Evolutionary conservation across 2,797 vertebrate genomes (phyloP).

Genomic region (Anomalospiza imberbis): DNA sequence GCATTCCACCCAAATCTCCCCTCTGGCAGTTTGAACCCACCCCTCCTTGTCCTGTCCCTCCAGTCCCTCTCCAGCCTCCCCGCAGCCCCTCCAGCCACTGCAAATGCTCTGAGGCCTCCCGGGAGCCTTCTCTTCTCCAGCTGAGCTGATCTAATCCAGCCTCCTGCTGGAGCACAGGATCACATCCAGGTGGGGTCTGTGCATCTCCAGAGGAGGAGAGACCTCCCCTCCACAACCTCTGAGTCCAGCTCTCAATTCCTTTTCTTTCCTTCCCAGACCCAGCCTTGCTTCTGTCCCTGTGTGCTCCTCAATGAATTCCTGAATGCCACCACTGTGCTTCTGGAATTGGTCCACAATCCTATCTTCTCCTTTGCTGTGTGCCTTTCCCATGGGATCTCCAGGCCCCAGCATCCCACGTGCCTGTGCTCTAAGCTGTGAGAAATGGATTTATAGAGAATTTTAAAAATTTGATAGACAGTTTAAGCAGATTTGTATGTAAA

Average conservation of each 20-base stretch:
- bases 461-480: neutral
- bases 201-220: neutral
- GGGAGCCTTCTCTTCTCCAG: neutral
- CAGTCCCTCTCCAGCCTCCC: neutral
- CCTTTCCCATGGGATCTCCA: neutral
- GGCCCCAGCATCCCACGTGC: neutral
- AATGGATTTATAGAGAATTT: neutral
- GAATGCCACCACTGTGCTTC: neutral
- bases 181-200: neutral
- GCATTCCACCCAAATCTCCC: neutral
- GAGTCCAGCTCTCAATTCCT: neutral
- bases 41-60: neutral
- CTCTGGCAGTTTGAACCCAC: neutral
- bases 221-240: neutral
- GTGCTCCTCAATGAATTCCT: neutral
- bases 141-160: neutral
- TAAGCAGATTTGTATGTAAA: neutral
- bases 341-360: neutral
- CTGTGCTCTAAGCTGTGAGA: neutral
- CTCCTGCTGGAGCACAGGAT: neutral
- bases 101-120: neutral
- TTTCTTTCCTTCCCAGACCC: neutral
- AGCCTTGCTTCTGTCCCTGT: neutral
- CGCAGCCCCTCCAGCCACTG: fast-evolving
- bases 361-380: neutral